Conservation (phyloP, 1,140 invertebrate genomes). For the Oreohelix idahoensis region DNA sequence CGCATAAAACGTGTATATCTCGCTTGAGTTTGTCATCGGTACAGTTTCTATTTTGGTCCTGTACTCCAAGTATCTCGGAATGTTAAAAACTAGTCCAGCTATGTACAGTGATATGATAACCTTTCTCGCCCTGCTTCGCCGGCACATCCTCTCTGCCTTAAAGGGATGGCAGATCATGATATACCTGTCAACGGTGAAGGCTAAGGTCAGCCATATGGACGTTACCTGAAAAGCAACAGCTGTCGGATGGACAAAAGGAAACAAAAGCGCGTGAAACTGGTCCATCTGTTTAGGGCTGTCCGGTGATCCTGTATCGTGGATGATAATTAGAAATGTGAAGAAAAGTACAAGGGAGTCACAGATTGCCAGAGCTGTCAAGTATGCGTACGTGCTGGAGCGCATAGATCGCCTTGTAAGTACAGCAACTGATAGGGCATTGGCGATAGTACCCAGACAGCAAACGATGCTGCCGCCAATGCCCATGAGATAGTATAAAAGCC, state of each 20-base stretch:
- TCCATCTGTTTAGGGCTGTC: conserved; percentile 44
- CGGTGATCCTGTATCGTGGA: conserved; percentile 61
- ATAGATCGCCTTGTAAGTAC: conserved; percentile 68
- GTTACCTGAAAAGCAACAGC: conserved; percentile 70
- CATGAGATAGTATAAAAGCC: conserved; percentile 65
- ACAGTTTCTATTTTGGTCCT: conserved; percentile 45
- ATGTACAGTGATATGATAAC: conserved; percentile 63
- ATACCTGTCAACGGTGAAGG: conserved; percentile 72
- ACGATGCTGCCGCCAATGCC: conserved; percentile 66
- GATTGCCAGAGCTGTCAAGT: conserved; percentile 68
- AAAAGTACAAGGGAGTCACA: conserved; percentile 69
- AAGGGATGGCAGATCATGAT: conserved; percentile 74
- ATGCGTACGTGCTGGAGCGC: conserved; percentile 70
- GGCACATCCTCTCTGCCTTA: conserved; percentile 68
- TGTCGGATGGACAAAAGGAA: conserved; percentile 67
- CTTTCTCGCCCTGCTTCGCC: conserved; percentile 57
- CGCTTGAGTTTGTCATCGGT: conserved; percentile 32
- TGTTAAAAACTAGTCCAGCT: conserved; percentile 62
- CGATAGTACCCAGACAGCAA: conserved; percentile 67
- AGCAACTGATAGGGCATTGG: conserved; percentile 69
- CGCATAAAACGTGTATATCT: conserved; percentile 43
- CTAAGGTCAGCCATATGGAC: conserved; percentile 72
- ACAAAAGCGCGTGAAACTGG: conserved; percentile 61
- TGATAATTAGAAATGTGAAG: conserved; percentile 59
- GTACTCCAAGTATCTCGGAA: conserved; percentile 72